Base-by-base conservation (phyloP, 2,888 invertebrate genomes). In the Lithophane semibrunnea region DNA sequence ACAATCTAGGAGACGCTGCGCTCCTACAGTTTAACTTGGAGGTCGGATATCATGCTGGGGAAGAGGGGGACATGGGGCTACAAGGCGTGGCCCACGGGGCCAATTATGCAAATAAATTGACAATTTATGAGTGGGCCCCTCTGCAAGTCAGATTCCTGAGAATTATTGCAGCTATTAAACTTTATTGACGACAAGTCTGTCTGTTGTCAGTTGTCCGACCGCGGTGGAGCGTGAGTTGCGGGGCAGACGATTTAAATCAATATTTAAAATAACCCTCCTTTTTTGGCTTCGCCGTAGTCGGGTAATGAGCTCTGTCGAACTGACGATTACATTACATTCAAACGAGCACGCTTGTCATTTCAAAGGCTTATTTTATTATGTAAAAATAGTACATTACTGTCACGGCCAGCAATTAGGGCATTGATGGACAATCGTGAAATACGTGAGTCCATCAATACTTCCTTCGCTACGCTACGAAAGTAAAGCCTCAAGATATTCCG, bases 61-160 rank as follows among this genome's bases (percentile, higher is more conserved):
- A 13, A 16, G 13, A 13, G 24, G 47, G 16, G 37, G 24, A 42
- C 7, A 10, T 54, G 9, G 21, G 3, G 29, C 3, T 9, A 2
- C 49, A 16, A 60, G 71, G 77, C 18, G 75, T 29, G 61, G 47
- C 37, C 37, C 42, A 21, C 21, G 10, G 44, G 52, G 58, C 42
- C 73, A 87, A 86, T 90, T 91, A 90, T 91, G 89, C 87, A 86
- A 90, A 90, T 89, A 88, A 86, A 86, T 86, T 84, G 86, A 60
- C 86, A 86, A 90, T 91, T 90, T 88, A 87, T 85, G 84, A 83
- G 65, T 67, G n/a, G 52, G 12, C 24, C 67, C 66, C 70, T 67
- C 49, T 56, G 65, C 49, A 70, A 72, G 54, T 73, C 16, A 29
- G 69, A 56, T 66, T 67, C 18, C 68, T 49, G 63, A 24, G 42